These are phyloP conservation scores for Falco punctatus DNA, from an alignment of 2,113 vertebrate genomes.

Conservation along the genomic window DNA sequence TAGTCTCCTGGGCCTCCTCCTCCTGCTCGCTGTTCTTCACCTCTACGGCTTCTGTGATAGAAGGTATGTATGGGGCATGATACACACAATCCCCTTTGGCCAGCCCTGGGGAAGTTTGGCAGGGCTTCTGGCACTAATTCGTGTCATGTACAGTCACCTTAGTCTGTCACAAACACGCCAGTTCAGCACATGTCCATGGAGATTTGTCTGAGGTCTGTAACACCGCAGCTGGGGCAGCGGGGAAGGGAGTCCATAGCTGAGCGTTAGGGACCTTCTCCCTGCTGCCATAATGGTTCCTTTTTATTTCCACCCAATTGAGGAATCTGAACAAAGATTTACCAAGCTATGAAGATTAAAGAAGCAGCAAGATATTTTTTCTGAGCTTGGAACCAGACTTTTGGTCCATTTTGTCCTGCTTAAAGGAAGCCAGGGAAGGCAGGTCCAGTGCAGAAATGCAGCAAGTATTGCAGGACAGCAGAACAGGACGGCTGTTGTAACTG, in stretches of 20 bases:
- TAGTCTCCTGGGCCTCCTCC: neutral
- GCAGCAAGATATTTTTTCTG: neutral
- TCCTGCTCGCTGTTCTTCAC: neutral
- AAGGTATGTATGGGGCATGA: neutral
- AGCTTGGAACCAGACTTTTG: neutral
- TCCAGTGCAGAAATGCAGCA: neutral
- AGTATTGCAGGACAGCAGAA: neutral
- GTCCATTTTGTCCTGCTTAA: neutral
- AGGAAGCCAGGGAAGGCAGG: neutral
- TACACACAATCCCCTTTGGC: neutral
- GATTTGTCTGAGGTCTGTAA: accelerated
- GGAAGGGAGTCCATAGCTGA: no score
- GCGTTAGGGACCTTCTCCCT: neutral
- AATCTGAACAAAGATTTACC: neutral
- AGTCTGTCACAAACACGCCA: neutral
- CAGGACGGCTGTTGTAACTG: neutral
- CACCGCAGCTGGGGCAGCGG: neutral
- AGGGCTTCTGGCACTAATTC: neutral
- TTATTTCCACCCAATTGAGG: neutral
- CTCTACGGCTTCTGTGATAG: neutral
- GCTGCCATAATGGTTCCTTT: neutral
- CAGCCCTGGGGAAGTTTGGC: neutral
- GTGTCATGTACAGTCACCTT: accelerated
- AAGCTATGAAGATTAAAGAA: neutral
- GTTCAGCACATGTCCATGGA: neutral